These are phyloP conservation scores for Thaleichthys pacificus DNA, from an alignment of 2,797 vertebrate species.

Conservation along the genomic window DNA sequence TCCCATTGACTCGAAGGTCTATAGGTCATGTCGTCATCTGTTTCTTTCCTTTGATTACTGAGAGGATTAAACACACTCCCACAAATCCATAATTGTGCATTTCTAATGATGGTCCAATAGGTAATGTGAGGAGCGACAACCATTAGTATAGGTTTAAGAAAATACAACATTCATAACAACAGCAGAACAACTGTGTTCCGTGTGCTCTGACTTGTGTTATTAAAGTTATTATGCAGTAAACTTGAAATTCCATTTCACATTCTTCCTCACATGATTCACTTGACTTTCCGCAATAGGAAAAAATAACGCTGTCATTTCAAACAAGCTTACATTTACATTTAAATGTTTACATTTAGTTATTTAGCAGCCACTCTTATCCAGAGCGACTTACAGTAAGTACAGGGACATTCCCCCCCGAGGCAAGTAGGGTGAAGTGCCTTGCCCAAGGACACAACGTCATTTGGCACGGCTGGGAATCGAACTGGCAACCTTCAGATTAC, in stretches of 20 bases:
- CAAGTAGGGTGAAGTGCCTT: no score
- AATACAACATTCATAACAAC: constrained; percentile 46
- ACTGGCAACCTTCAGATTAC: no score
- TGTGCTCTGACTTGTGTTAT: not conserved
- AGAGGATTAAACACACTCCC: constrained; percentile 25
- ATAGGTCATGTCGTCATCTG: constrained; percentile 60
- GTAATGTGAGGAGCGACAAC: constrained; percentile 14
- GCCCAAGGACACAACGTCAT: no score
- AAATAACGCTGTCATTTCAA: constrained; percentile 14
- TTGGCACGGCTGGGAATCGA: no score
- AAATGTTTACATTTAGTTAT: no score
- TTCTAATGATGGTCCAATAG: constrained; percentile 24
- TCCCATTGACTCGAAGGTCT: constrained; percentile 59
- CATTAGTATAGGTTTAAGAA: constrained; percentile 32
- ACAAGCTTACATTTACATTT: no score
- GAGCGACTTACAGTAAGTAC: no score
- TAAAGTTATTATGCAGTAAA: not conserved
- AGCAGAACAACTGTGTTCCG: not conserved
- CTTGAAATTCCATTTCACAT: not conserved
- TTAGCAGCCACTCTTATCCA: no score
- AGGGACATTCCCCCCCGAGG: no score
- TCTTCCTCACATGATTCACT: constrained; percentile 12
- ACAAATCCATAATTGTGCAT: constrained; percentile 16
- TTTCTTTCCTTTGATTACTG: constrained; percentile 41
- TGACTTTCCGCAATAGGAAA: constrained; percentile 8